Percentiles rank a stretch among this genome's conserved stretches.
These are phyloP conservation scores for Mobula hypostoma DNA, from an alignment of 2,113 vertebrate genomes.

Conservation along the genomic window DNA sequence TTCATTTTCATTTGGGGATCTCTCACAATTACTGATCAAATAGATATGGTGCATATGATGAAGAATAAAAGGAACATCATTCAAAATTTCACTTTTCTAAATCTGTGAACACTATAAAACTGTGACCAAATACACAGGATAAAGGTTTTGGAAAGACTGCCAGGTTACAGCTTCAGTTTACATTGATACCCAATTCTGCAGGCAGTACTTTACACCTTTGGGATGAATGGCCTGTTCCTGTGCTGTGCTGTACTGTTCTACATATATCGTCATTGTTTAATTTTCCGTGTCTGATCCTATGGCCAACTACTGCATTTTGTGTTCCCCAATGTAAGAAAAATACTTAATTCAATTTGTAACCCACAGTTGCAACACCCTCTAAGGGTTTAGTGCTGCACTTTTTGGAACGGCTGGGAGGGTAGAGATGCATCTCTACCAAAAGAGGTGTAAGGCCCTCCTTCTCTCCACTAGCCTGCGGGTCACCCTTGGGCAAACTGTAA, in stretches of 20 bases:
- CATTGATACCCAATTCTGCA: neutral
- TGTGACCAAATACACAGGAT: neutral
- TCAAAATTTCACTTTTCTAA: neutral
- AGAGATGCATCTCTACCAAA: no score
- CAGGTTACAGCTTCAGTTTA: neutral
- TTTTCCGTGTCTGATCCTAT: neutral
- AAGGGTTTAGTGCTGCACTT: neutral
- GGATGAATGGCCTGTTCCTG: no score
- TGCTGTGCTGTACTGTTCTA: no score
- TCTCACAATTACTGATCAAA: conserved; percentile 3
- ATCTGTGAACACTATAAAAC: neutral
- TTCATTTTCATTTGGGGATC: neutral
- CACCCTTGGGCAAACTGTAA: no score
- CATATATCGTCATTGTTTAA: neutral
- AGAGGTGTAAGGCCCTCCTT: no score
- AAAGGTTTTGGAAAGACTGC: neutral
- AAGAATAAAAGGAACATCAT: neutral
- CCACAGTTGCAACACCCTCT: neutral
- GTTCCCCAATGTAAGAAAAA: neutral
- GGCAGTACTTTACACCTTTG: neutral
- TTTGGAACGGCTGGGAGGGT: neutral
- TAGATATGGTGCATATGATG: neutral
- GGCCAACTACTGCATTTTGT: neutral
- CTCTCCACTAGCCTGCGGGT: no score
- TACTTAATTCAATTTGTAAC: neutral